Evolutionary conservation across 2,888 invertebrate species (phyloP).

Genomic region (Diaphora mendica): DNA sequence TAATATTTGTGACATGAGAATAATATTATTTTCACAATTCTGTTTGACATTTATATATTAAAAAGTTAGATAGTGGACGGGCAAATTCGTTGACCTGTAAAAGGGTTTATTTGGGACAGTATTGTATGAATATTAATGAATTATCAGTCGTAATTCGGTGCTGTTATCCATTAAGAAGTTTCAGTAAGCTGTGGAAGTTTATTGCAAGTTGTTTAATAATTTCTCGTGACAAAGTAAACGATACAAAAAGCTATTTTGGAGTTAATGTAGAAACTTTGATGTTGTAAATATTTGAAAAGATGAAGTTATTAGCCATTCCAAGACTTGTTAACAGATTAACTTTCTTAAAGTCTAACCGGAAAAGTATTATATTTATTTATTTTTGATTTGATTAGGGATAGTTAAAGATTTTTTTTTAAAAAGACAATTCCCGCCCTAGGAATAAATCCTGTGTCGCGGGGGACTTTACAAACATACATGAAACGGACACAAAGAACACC

Average conservation of each 20-base stretch:
- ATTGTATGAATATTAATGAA: constrained; percentile 54
- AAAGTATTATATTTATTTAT: background rate
- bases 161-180: constrained; percentile 46
- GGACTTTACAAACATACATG: too few species aligned
- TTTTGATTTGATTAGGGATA: background rate
- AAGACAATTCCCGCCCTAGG: too few species aligned
- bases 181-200: constrained; percentile 18
- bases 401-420: too few species aligned
- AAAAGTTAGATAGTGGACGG: constrained; percentile 53
- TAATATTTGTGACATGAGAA: constrained; percentile 53
- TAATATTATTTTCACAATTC: constrained; percentile 60
- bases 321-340: background rate
- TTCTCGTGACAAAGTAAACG: constrained; percentile 21
- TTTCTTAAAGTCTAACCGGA: background rate
- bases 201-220: constrained; percentile 26
- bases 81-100: constrained; percentile 51
- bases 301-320: background rate
- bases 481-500: too few species aligned
- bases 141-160: constrained; percentile 40
- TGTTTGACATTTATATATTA: constrained; percentile 59
- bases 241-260: constrained; percentile 23
- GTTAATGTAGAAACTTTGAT: constrained; percentile 15
- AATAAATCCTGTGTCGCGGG: too few species aligned
- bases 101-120: constrained; percentile 49
- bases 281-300: constrained; percentile 15